These are phyloP conservation scores for Pogonus chalceus DNA, from an alignment of 1,140 invertebrate genomes.

Conservation along the genomic window DNA sequence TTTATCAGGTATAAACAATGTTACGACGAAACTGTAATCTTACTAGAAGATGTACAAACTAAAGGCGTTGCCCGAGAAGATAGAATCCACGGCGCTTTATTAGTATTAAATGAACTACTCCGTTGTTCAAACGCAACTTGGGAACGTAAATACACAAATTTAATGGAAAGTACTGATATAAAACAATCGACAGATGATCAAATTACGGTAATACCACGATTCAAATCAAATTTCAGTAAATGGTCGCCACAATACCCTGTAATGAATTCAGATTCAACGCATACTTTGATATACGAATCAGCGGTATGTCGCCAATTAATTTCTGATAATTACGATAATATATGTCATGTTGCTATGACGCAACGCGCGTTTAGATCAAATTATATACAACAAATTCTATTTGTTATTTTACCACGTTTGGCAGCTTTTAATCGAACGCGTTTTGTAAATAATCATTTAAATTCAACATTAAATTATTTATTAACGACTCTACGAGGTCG, in stretches of 20 bases:
- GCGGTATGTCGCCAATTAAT: conserved; percentile 77
- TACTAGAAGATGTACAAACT: conserved; percentile 63
- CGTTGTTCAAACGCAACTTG: conserved; percentile 83
- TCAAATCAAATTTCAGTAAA: conserved; percentile 31
- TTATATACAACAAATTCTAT: conserved; percentile 79
- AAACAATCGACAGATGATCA: conserved; percentile 19
- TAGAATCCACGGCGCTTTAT: conserved; percentile 81
- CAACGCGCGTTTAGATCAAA: conserved; percentile 63
- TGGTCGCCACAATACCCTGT: conserved; percentile 42
- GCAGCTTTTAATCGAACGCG: conserved; percentile 82
- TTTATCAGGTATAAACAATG: conserved; percentile 60
- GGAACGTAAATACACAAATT: conserved; percentile 68
- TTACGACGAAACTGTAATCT: conserved; percentile 75
- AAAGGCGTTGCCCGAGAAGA: conserved; percentile 76
- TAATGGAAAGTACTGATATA: conserved; percentile 43
- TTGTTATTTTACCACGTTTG: conserved; percentile 85
- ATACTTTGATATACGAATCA: conserved; percentile 64
- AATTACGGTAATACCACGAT: conserved; percentile 15
- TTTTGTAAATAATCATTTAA: conserved; percentile 70
- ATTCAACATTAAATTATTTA: conserved; percentile 67
- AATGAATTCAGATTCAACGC: conserved; percentile 36
- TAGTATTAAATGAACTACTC: conserved; percentile 91
- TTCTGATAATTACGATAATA: conserved; percentile 71
- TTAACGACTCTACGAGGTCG: conserved; percentile 61
- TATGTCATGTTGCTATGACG: conserved; percentile 69